phyloP scores from a whole-genome alignment of 2,888 invertebrate genomes.

The Rhingia rostrata region DNA sequence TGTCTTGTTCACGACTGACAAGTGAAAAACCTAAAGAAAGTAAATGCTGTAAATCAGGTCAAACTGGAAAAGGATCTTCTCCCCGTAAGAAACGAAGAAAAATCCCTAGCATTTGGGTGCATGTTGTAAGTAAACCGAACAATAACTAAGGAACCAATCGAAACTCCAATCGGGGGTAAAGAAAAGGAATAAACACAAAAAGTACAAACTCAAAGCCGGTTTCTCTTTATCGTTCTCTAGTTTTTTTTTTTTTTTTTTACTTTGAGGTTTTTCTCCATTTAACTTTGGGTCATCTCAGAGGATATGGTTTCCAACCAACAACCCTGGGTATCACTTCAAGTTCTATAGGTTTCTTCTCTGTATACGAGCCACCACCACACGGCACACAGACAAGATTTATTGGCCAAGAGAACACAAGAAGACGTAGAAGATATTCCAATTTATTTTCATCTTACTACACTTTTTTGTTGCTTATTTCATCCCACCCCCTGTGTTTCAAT shows the following conservation, averaged over 20 bases:
- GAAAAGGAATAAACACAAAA: slow-evolving; percentile 17
- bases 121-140: slow-evolving; percentile 29
- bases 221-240: background rate
- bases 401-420: slow-evolving; percentile 57
- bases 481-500: background rate
- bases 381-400: slow-evolving; percentile 67
- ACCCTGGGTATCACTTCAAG: slow-evolving; percentile 64
- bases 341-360: slow-evolving; percentile 44
- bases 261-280: slow-evolving; percentile 55
- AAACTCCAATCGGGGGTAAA: slow-evolving; percentile 19
- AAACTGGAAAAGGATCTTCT: slow-evolving; percentile 32
- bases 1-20: slow-evolving; percentile 33
- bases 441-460: slow-evolving; percentile 18
- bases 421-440: slow-evolving; percentile 62
- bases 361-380: slow-evolving; percentile 40
- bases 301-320: slow-evolving; percentile 66
- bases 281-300: slow-evolving; percentile 68
- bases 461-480: slow-evolving; percentile 10
- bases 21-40: slow-evolving; percentile 24
- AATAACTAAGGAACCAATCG: slow-evolving; percentile 18
- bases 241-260: slow-evolving; percentile 17
- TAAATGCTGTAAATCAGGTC: slow-evolving; percentile 37
- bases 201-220: slow-evolving; percentile 29
- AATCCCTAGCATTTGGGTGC: slow-evolving; percentile 6
- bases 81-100: background rate